Evolutionary conservation across 1,140 invertebrate species (phyloP).

Genomic region (Lerema accius): DNA sequence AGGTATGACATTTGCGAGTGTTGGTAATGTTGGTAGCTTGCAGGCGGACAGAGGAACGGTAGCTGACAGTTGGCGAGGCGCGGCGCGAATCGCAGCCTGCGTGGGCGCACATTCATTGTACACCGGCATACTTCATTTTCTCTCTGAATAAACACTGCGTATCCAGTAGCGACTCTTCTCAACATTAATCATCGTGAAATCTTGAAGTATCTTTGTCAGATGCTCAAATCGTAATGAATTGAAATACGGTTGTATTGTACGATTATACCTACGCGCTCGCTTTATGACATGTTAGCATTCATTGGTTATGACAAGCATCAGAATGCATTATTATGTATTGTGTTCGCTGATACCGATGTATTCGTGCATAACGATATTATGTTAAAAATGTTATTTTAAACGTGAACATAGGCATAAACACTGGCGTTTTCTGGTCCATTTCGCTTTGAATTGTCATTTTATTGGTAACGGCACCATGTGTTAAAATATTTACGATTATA

Average conservation of each 20-base stretch:
- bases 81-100: conserved; percentile 52
- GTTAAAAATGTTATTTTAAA: too few species aligned
- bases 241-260: conserved; percentile 43
- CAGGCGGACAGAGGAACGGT: conserved; percentile 52
- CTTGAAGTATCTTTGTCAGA: conserved; percentile 36
- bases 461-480: conserved; percentile 31
- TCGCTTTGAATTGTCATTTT: conserved; percentile 25
- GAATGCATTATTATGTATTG: conserved; percentile 10
- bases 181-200: conserved; percentile 64
- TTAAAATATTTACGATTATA: conserved; percentile 46
- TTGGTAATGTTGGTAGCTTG: conserved; percentile 10
- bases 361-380: too few species aligned
- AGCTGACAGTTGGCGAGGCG: conserved; percentile 63
- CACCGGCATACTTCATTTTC: conserved; percentile 61
- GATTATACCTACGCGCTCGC: conserved; percentile 44
- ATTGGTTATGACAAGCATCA: conserved; percentile 29
- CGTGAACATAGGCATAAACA: conserved; percentile 12
- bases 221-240: conserved; percentile 43
- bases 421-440: conserved; percentile 30
- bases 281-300: conserved; percentile 20
- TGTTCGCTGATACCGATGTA: too few species aligned
- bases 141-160: conserved; percentile 56
- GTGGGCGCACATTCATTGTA: conserved; percentile 65
- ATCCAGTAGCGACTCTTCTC: conserved; percentile 60
- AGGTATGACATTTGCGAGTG: conserved; percentile 11